phyloP scores from a whole-genome alignment of 1,140 invertebrate genomes.

The Lasaia peninsularis region DNA sequence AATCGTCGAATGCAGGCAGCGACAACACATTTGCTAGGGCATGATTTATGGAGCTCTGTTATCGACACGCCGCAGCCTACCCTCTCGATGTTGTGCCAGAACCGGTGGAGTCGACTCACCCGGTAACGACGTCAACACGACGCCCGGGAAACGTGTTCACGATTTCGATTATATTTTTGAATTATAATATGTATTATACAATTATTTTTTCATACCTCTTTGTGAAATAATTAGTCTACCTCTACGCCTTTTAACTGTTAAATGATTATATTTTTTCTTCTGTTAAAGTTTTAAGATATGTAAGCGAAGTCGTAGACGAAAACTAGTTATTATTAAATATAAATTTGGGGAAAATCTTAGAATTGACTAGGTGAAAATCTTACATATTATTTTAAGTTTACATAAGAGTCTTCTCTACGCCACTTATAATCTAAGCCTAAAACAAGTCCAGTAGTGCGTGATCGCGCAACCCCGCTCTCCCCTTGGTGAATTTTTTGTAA shows the following conservation, averaged over 20 bases:
- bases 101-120: conserved; percentile 39
- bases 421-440: conserved; percentile 38
- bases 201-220: too few species aligned
- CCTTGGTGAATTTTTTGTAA: conserved; percentile 59
- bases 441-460: conserved; percentile 53
- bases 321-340: too few species aligned
- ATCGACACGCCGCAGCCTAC: conserved; percentile 65
- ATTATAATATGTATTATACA: too few species aligned
- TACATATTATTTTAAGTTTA: not conserved
- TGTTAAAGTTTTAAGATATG: too few species aligned
- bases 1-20: conserved; percentile 55
- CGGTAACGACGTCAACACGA: too few species aligned
- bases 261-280: too few species aligned
- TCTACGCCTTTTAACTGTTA: too few species aligned
- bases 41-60: conserved; percentile 69
- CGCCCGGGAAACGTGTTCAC: too few species aligned
- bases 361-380: not conserved
- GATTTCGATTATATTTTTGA: not conserved
- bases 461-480: conserved; percentile 28
- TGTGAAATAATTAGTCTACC: too few species aligned
- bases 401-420: conserved; percentile 29
- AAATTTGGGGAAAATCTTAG: too few species aligned
- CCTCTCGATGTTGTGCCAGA: conserved; percentile 41
- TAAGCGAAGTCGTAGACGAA: too few species aligned
- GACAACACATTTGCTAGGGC: conserved; percentile 62